A percentile compares a stretch with the other conserved stretches of the same genome.
Evolutionary conservation across 2,888 invertebrate species (phyloP).

Genomic region (Drosophila conformis): DNA sequence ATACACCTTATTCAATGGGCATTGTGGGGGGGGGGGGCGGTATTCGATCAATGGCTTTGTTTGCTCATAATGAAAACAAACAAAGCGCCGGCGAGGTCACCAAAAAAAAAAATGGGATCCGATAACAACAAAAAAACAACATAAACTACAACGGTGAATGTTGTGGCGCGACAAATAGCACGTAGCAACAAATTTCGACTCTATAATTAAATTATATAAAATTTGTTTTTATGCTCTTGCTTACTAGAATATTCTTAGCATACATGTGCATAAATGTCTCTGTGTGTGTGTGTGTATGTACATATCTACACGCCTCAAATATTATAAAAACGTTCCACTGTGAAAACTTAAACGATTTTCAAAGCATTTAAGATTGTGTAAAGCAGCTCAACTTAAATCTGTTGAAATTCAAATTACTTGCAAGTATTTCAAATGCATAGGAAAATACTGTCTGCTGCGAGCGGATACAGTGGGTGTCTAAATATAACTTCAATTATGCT

Average conservation of each 20-base stretch:
- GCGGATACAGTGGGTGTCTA: conserved; percentile 72
- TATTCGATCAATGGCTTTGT: conserved; percentile 53
- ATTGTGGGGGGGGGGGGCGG: neutral
- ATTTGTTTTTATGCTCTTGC: conserved; percentile 53
- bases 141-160: conserved; percentile 35
- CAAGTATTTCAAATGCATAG: conserved; percentile 12
- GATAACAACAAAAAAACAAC: conserved; percentile 34
- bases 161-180: conserved; percentile 62
- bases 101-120: conserved; percentile 16
- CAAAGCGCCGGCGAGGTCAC: conserved; percentile 57
- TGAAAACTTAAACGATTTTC: neutral
- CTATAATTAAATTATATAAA: conserved; percentile 57
- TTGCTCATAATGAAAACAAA: conserved; percentile 57
- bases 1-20: neutral
- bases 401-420: conserved; percentile 8
- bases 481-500: conserved; percentile 73
- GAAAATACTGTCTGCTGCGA: conserved; percentile 19
- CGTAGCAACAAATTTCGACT: conserved; percentile 68
- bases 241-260: conserved; percentile 45
- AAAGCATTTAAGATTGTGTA: neutral
- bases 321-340: neutral
- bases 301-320: neutral
- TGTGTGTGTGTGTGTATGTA: neutral
- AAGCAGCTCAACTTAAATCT: conserved; percentile 8
- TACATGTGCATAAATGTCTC: neutral